A percentile compares a stretch with the other conserved stretches of the same genome.
Conservation (phyloP, 2,888 invertebrate genomes). For the Dendrolimus houi region DNA sequence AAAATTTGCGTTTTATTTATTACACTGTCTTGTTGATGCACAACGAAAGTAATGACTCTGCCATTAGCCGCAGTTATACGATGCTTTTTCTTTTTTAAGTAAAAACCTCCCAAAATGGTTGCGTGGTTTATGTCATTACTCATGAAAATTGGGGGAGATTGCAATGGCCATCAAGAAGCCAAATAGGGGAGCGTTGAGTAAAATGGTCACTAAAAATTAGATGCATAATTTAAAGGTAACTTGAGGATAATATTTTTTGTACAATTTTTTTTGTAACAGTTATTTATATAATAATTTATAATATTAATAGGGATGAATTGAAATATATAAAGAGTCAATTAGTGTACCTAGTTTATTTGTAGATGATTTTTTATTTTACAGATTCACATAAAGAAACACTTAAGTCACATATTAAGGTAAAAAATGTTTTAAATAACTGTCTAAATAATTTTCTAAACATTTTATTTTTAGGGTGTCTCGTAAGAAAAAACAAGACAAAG, state of each 20-base stretch:
- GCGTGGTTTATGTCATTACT: conserved; percentile 44
- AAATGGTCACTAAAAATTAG: conserved; percentile 6
- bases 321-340: too few relatives aligned
- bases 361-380: too few relatives aligned
- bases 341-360: too few relatives aligned
- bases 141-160: conserved; percentile 35
- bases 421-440: too few relatives aligned
- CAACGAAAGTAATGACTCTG: conserved; percentile 22
- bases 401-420: too few relatives aligned
- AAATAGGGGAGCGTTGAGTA: conserved; percentile 18
- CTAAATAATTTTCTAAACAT: too few relatives aligned
- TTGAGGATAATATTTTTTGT: neutral
- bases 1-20: conserved; percentile 55
- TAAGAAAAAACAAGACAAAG: too few relatives aligned
- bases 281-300: too few relatives aligned
- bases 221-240: neutral
- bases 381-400: too few relatives aligned
- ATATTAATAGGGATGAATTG: too few relatives aligned
- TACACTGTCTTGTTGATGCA: conserved; percentile 16
- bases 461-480: too few relatives aligned
- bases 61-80: conserved; percentile 28
- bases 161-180: conserved; percentile 25
- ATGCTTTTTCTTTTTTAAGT: conserved; percentile 28
- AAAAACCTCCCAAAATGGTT: conserved; percentile 29
- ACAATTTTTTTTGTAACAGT: neutral